Base-by-base conservation (phyloP, 92 coral and sea anemone species). In the Porites rus region DNA sequence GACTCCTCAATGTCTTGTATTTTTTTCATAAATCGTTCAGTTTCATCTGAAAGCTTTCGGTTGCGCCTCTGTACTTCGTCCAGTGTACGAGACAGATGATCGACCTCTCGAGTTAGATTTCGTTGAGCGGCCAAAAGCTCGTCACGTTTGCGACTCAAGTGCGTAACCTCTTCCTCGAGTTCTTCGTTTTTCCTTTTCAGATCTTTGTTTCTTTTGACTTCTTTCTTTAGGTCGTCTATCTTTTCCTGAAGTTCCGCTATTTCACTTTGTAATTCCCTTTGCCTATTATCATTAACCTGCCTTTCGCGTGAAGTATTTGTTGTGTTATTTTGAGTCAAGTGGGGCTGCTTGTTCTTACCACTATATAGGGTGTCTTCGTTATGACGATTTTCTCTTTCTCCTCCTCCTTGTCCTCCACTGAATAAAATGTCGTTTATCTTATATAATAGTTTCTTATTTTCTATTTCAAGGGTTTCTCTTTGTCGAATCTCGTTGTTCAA, bases 361-460 rank as follows among this genome's bases (percentile, higher is more conserved):
- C 60, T 25, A 53, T 53, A 82, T 19, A 24, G 59, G 18, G 63
- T 90, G 16, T n/a, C 22, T 51, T 91, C 83, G 72, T 92, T 87
- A 2, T 77, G 59, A 22, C 76, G 69, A 50, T 87, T 79, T 78
- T 56, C 61, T 56, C 61, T 14, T 56, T 14, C 61, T 56, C 61
- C 61, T 56, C 3, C 61, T 56, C 61, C 61, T 56, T 14, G 13
- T 56, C 87, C 74, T 51, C 83, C 89, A 38, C 84, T 80, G 13
- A 81, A 80, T 11, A 94, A 88, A 79, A 90, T 69, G 20, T 93
- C 92, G 56, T 93, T 94, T 75, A 94, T 85, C 76, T 94, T 95
- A 74, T 94, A 92, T 21, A 94, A 86, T 31, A 94, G 90, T 76
- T 93, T 93, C 86, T 93, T 94, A 87, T 94, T 94, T 76, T 94